Base-by-base conservation (phyloP, 2,888 invertebrate species). In the Hemicrepidius hirtus region DNA sequence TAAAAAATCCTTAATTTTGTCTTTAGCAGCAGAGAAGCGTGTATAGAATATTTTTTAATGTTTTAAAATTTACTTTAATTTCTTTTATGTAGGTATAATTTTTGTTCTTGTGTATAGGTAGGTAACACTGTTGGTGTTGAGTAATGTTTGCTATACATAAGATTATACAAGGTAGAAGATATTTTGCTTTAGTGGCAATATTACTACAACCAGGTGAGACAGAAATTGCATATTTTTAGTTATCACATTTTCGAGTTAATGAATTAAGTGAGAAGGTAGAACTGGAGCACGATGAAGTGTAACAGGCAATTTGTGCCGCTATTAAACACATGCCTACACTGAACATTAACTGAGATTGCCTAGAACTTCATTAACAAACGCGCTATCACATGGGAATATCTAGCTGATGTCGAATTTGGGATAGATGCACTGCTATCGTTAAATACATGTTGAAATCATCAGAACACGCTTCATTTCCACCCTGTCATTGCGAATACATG, bases 281-380 rank as follows among this genome's bases (percentile, higher is more conserved):
- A 64, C 32, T 49, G n/a, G 41, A 68, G 62, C 20, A 50, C 57
- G 53, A 67, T 57, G 37, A 32, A 63, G 60, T 68, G 63, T 72
- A 72, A 72, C 55, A 49, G 60, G 68, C 68, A 73, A 73, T 73
- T 64, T 64, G 65, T 64, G 68, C 53, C 57, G 50, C 46, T 65
- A 69, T 73, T 73, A 69, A 70, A 69, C 57, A 62, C 66, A 59
- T 73, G 72, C 68, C 68, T 73, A 64, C 63, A 64, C 32, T 68
- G 60, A 40, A 63, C 67, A 64, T 73, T 68, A 73, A 57, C 66
- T 60, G 71, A 71, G 71, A 71, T 71, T 71, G 69, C 69, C 65
- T 66, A 66, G 66, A 73, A 73, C 65, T 73, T 73, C 73, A 73
- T 73, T 73, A 73, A 68, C 67, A 72, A 72, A 65, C 68, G 59